Evolutionary conservation across 2,113 vertebrate species (phyloP), one percentile per base, ranked within the genome.

Genomic region (Pelecanoides urinatrix): DNA sequence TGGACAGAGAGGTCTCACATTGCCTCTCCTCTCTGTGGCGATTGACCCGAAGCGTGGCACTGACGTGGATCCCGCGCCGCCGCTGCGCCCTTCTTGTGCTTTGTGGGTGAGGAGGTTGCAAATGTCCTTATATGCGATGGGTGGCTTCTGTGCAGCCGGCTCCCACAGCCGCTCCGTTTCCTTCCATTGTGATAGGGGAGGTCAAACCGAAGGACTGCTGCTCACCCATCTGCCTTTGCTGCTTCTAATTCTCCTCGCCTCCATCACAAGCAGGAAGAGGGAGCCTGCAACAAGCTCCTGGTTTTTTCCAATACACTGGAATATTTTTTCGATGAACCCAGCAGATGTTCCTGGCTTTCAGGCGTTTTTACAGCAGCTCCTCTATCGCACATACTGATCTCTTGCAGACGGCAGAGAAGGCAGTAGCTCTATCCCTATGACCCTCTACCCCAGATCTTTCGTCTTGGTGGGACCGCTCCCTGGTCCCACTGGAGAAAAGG

Each of bases 111-210:
- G 86, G 52, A 77, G 52, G 44, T 59, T 59, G 72, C 44, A 74
- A 44, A 50, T 16, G 59, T 83, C 86, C 63, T 23, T n/a, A 3
- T 11, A 62, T 2, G 10, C 17, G 0, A 22, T 36, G 85, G 74
- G 85, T 74, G 88, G 30, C 63, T 65, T 52, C 62, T 32, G 58
- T 19, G 56, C 88, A 32, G 42, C 78, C 2, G 2, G 85, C 89
- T 92, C 92, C 90, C 88, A 86, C 71, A 76, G 71, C 78, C 1
- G 0, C 49, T 36, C 58, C 3, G 3, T 68, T 96, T 95, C 96
- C 94, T 97, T 79, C 94, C 73, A 94, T 96, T 96, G 94, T 97
- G 59, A 70, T 7, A 36, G 40, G 61, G 38, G 62, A 82, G 66
- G 90, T 84, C 90, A 66, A 16, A 16, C 75, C 16, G 4, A 75